phyloP scores from a whole-genome alignment of 2,888 invertebrate genomes.

The Adineta ricciae region DNA sequence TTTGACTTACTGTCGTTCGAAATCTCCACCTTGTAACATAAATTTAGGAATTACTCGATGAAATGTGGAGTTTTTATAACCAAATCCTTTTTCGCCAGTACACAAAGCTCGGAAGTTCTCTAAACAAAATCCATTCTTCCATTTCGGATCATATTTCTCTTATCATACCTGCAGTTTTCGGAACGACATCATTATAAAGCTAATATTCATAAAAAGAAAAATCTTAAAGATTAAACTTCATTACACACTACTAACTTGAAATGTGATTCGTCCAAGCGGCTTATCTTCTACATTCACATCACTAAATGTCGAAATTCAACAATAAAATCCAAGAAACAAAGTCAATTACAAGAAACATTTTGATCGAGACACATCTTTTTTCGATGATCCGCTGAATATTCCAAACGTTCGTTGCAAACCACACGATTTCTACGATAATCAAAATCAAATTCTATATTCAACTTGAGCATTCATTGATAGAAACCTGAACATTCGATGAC shows the following conservation, averaged over 20 bases:
- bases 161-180: conserved; percentile 63
- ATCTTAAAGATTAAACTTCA: too few species aligned
- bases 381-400: background rate
- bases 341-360: background rate
- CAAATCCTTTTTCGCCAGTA: conserved; percentile 33
- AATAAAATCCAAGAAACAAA: background rate
- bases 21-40: conserved; percentile 34
- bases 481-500: background rate
- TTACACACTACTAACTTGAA: conserved; percentile 9
- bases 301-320: background rate
- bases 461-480: too few species aligned
- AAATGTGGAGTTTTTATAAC: conserved; percentile 30
- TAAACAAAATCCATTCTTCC: conserved; percentile 19
- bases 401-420: background rate
- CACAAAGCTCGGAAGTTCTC: conserved; percentile 33
- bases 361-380: background rate
- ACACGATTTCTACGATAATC: background rate
- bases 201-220: conserved; percentile 47
- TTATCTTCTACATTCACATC: conserved; percentile 29
- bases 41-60: conserved; percentile 33
- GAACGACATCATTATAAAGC: conserved; percentile 77
- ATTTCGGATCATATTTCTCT: background rate
- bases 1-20: conserved; percentile 24
- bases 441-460: too few species aligned
- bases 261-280: conserved; percentile 28